Conservation (phyloP, 2,113 vertebrate species). For the Macroglossus sobrinus region DNA sequence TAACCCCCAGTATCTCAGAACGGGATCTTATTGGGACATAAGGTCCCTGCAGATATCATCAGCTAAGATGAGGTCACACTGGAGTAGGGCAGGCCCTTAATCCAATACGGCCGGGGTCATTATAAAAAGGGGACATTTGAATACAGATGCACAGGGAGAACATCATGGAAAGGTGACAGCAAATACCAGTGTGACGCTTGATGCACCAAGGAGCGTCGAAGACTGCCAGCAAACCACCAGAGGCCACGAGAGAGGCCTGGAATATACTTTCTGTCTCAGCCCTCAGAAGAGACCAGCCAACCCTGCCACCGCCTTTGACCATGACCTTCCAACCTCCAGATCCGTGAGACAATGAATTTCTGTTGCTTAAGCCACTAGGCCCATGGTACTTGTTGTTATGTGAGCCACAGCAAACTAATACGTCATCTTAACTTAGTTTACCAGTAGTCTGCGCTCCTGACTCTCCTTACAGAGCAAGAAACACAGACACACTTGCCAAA, state of each 20-base stretch:
- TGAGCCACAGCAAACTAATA: background rate
- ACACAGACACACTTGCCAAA: background rate
- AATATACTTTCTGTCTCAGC: accelerated
- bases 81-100: background rate
- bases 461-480: background rate
- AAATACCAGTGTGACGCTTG: accelerated
- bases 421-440: background rate
- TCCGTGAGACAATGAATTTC: no score
- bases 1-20: background rate
- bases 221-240: background rate
- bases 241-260: no score
- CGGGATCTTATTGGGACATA: background rate
- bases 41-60: background rate
- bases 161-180: accelerated
- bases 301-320: background rate
- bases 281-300: background rate
- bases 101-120: no score
- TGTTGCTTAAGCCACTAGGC: no score
- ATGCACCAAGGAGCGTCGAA: no score
- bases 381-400: background rate
- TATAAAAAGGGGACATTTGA: background rate
- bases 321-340: background rate
- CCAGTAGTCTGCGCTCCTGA: background rate
- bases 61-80: background rate
- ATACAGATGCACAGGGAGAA: background rate